phyloP scores from a whole-genome alignment of 2,113 vertebrate genomes.

The Cynoglossus semilaevis region DNA sequence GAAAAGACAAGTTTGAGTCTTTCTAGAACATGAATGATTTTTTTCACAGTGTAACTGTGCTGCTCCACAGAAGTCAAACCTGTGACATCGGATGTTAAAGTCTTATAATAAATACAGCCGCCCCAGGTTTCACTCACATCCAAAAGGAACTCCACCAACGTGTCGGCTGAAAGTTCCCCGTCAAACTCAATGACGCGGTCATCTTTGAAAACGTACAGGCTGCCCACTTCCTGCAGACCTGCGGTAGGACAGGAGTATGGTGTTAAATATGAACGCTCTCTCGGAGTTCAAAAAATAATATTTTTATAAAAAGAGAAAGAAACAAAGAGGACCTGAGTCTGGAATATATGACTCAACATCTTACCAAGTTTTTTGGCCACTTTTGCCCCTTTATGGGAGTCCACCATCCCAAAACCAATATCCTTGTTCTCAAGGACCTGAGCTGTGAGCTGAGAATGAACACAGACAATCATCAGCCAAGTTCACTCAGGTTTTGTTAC shows the following conservation, averaged over 20 bases:
- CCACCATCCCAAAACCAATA: constrained; percentile 92
- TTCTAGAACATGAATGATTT: too few species aligned
- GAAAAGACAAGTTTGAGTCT: too few species aligned
- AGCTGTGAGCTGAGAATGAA: constrained; percentile 82
- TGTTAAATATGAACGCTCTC: too few species aligned
- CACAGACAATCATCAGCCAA: constrained; percentile 12
- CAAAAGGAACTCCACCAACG: constrained; percentile 92
- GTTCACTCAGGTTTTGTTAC: background rate
- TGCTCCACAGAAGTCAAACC: too few species aligned
- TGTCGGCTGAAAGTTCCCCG: constrained; percentile 90
- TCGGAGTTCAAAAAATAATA: too few species aligned
- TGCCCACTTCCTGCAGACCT: constrained; percentile 92
- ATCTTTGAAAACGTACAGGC: constrained; percentile 91
- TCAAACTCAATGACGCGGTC: constrained; percentile 93
- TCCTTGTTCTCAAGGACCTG: constrained; percentile 92
- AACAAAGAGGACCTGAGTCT: too few species aligned
- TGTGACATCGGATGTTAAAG: too few species aligned
- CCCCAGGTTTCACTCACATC: constrained; percentile 79
- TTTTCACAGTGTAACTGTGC: too few species aligned
- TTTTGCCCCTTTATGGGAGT: constrained; percentile 90
- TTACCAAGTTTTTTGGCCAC: constrained; percentile 93
- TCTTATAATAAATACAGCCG: too few species aligned
- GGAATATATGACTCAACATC: constrained; percentile 1
- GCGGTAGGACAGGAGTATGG: background rate
- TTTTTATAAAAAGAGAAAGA: too few species aligned